Base-by-base conservation (phyloP, 1,140 invertebrate species). In the Drosophila malerkotliana region DNA sequence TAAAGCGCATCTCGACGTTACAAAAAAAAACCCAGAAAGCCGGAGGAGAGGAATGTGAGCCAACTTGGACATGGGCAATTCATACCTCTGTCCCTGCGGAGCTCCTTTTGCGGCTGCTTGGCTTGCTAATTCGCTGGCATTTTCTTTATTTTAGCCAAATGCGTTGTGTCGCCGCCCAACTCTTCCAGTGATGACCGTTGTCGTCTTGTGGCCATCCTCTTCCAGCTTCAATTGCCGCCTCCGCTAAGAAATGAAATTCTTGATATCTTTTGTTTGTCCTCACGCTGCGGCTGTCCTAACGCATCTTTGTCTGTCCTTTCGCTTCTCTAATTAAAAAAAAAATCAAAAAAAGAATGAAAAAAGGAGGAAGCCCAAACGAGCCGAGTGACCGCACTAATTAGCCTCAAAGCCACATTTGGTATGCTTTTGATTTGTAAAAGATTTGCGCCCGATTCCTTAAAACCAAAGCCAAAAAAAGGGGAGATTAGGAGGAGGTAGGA, bases 191-290 rank as follows among this genome's bases (percentile, higher is more conserved):
- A 82, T 82, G 79, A 68, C 71, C 66, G 55, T 64, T 72, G 79
- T 64, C 79, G 79, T 78, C 79, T 68, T 77, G 47, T n/a, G 32
- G 66, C 47, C 47, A 49, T 79, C 64, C 63, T 67, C 52, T 37
- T 73, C 58, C 51, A 32, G 63, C 61, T 78, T 73, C 69, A 74
- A 71, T 71, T 69, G 82, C 77, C 62, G 81, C 63, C 60, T 77
- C 54, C 68, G 64, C 62, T 48, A 85, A 85, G 81, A 85, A 85
- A 88, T 83, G 83, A 88, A 87, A 89, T 87, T 87, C 83, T 88
- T 87, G 83, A 87, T 87, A 88, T 87, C 83, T 87, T 87, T 87
- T 87, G 83, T 88, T 88, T 87, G 83, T 82, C 80, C 83, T 77
- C 72, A 71, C 79, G 74, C 51, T 75, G 74, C 58, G 56, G 56